These are phyloP conservation scores for Laticauda laticaudata DNA, from an alignment of 2,113 vertebrate genomes.

Conservation along the genomic window DNA sequence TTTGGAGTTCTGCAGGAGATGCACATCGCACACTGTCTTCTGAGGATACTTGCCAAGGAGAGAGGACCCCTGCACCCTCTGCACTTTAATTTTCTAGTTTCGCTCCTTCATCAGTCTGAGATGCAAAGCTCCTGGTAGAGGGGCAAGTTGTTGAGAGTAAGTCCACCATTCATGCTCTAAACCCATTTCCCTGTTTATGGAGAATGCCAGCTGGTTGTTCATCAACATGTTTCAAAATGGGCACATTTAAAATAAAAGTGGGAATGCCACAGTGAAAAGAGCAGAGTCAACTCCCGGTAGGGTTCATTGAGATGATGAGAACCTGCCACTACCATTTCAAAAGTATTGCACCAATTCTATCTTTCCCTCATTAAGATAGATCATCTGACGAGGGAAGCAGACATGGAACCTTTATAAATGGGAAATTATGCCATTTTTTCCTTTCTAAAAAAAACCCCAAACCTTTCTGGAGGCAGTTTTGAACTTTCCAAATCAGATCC, in stretches of 20 bases:
- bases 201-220: not conserved
- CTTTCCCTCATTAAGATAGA: not conserved
- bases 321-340: not conserved
- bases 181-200: not conserved
- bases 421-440: not conserved
- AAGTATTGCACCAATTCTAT: not conserved
- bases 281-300: not conserved
- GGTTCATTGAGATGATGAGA: not conserved
- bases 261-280: not conserved
- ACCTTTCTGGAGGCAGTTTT: not conserved
- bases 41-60: not conserved
- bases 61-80: not conserved
- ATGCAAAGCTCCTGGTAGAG: not conserved
- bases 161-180: not conserved
- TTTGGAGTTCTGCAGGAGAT: not conserved
- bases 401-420: not conserved
- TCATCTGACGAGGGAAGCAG: not conserved
- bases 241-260: not conserved
- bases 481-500: not conserved
- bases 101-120: no score
- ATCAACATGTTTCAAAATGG: not conserved
- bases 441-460: not conserved
- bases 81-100: not conserved
- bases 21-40: not conserved
- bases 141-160: not conserved